Evolutionary conservation across 92 coral and sea anemone genomes (phyloP).

Genomic region (Heliopora coerulea): DNA sequence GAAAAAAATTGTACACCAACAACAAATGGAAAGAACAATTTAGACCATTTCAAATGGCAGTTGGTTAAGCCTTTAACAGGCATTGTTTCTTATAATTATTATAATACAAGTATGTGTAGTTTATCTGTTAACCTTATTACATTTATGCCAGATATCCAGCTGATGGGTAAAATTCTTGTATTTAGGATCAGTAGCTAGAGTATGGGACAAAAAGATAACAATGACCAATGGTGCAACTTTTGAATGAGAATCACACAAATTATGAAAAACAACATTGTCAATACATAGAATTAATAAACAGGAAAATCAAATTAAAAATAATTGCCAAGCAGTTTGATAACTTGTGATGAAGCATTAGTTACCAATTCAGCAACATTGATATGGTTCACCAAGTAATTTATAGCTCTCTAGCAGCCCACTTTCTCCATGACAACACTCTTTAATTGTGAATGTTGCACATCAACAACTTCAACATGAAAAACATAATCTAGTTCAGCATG

Average conservation of each 20-base stretch:
- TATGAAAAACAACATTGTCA: too few relatives aligned
- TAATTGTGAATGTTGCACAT: conserved; percentile 23
- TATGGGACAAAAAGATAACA: too few relatives aligned
- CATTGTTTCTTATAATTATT: too few relatives aligned
- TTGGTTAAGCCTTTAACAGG: too few relatives aligned
- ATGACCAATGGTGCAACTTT: too few relatives aligned
- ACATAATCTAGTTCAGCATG: conserved; percentile 8
- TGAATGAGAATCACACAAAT: too few relatives aligned
- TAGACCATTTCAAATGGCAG: too few relatives aligned
- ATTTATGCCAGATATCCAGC: conserved; percentile 39
- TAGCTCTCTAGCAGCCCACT: background rate
- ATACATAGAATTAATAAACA: too few relatives aligned
- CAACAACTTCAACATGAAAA: conserved; percentile 25
- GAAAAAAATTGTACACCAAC: too few relatives aligned
- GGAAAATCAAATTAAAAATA: too few relatives aligned
- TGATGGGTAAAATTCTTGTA: conserved; percentile 30
- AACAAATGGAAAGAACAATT: too few relatives aligned
- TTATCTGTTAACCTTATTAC: conserved; percentile 29
- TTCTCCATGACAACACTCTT: conserved; percentile 12
- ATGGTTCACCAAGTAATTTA: background rate
- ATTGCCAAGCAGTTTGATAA: conserved; percentile 29
- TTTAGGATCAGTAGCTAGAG: conserved; percentile 35
- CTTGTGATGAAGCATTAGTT: conserved; percentile 33
- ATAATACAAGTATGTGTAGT: background rate
- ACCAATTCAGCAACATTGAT: conserved; percentile 11